These are phyloP conservation scores for Timema cristinae DNA, from an alignment of 2,888 invertebrate species.

Conservation along the genomic window DNA sequence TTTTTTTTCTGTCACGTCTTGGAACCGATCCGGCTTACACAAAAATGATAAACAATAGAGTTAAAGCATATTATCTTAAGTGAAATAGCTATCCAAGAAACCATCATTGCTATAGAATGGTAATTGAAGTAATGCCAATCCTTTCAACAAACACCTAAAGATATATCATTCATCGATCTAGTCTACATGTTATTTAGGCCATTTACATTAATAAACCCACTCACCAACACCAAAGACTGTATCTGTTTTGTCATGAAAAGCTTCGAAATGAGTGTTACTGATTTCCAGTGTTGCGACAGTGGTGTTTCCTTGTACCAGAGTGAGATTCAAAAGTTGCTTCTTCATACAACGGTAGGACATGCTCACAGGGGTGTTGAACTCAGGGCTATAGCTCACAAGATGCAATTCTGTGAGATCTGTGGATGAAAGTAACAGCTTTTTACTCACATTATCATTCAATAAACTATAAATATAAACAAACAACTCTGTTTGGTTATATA, in stretches of 20 bases:
- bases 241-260: conserved; percentile 57
- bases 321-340: conserved; percentile 55
- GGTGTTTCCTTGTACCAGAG: conserved; percentile 40
- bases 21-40: too few relatives aligned
- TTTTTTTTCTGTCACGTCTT: too few relatives aligned
- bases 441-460: not conserved
- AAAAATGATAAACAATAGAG: too few relatives aligned
- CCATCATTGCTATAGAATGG: too few relatives aligned
- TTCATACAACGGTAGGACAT: conserved; percentile 72
- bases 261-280: conserved; percentile 66
- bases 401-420: conserved; percentile 42
- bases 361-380: conserved; percentile 57
- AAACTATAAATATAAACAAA: too few relatives aligned
- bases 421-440: conserved; percentile 20
- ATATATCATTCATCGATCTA: too few relatives aligned
- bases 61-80: too few relatives aligned
- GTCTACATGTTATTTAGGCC: too few relatives aligned
- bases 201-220: conserved; percentile 29
- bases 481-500: too few relatives aligned
- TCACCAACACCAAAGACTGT: conserved; percentile 61
- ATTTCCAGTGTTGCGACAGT: conserved; percentile 53
- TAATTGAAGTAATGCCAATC: too few relatives aligned
- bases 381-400: conserved; percentile 49
- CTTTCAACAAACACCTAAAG: too few relatives aligned
- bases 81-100: too few relatives aligned